Percentiles rank a stretch among this genome's conserved stretches.
phyloP scores from a whole-genome alignment of 2,888 invertebrate species.

The Alloplasta piceator region DNA sequence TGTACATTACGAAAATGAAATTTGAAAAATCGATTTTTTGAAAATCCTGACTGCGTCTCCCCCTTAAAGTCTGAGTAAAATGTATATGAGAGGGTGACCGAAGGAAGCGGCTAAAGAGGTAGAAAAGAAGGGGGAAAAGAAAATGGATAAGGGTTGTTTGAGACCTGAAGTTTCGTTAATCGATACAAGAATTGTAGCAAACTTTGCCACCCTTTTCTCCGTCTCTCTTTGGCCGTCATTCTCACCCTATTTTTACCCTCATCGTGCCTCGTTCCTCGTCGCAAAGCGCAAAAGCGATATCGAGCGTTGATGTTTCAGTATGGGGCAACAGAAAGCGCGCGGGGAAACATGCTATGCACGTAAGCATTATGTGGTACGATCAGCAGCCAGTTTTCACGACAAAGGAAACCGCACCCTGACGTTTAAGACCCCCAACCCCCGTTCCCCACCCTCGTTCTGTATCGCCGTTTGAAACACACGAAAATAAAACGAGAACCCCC shows the following conservation, averaged over 20 bases:
- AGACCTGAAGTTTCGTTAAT: constrained; percentile 41
- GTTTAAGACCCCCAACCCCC: constrained; percentile 37
- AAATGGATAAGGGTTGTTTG: constrained; percentile 7
- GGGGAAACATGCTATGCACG: constrained; percentile 20
- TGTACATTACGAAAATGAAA: no score
- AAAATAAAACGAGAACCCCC: constrained; percentile 23
- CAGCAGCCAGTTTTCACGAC: constrained; percentile 23
- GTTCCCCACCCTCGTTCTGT: background rate
- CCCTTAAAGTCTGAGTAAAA: no score
- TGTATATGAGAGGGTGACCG: no score
- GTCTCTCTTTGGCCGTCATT: background rate
- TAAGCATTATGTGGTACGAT: background rate
- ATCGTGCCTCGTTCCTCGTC: constrained; percentile 7
- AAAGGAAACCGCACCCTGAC: constrained; percentile 61
- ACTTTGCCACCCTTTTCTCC: constrained; percentile 18
- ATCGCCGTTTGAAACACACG: no score
- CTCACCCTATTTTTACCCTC: background rate
- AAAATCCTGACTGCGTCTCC: no score
- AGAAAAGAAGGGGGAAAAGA: constrained; percentile 1
- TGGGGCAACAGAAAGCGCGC: background rate
- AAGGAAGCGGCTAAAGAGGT: no score
- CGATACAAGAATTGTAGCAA: constrained; percentile 51
- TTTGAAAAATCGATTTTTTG: no score
- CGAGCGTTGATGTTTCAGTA: constrained; percentile 9
- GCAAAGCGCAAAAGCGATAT: constrained; percentile 21